Base-by-base conservation (phyloP, 2,797 vertebrate species). In the Macroramphosus scolopax region DNA sequence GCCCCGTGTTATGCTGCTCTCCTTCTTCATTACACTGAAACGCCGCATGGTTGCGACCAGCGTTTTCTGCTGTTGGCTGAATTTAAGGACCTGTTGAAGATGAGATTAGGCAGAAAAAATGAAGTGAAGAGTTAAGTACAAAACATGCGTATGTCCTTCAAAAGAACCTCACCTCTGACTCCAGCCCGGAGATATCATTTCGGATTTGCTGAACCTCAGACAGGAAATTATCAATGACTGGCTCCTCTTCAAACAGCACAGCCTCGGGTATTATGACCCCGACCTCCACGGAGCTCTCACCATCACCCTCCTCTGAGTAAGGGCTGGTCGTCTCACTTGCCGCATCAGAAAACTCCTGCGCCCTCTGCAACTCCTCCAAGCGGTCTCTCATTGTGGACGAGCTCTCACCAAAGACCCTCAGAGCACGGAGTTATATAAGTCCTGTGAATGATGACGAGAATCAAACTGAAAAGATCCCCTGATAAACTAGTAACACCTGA, bases 11-110 rank as follows among this genome's bases (percentile, higher is more conserved):
- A 90, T 62, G 59, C 89, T 93, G 45, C 92, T 92, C 53, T 98
- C 95, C 76, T 92, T 95, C 68, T 97, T 98, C 71, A 98, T 92
- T 57, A 96, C 81, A 2, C 96, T 98, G 80, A 98, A 94, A 8
- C 93, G 90, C 43, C 93, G 91, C 93, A 98, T 97, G 5, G 92
- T 88, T 32, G 94, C 92, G 50, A 95, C 73, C 3, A 98, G 77
- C 30, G 77, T 90, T 71, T 89, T 94, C 51, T 97, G 93, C 69
- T 98, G 92, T 34, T 94, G 92, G 55, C 89, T 90, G 81, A 96
- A 94, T 46, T 88, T 93, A 8, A 77, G 44, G 2, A 88, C 66
- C 87, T 89, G 68, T 66, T 52, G 31, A 33, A 3, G 13, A 45
- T 11, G 15, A 51, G 5, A 43, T 47, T 1, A 9, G 13, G 58